Evolutionary conservation across 1,140 invertebrate genomes (phyloP), one percentile per base, ranked within the genome.

Genomic region (Drosophila varians): DNA sequence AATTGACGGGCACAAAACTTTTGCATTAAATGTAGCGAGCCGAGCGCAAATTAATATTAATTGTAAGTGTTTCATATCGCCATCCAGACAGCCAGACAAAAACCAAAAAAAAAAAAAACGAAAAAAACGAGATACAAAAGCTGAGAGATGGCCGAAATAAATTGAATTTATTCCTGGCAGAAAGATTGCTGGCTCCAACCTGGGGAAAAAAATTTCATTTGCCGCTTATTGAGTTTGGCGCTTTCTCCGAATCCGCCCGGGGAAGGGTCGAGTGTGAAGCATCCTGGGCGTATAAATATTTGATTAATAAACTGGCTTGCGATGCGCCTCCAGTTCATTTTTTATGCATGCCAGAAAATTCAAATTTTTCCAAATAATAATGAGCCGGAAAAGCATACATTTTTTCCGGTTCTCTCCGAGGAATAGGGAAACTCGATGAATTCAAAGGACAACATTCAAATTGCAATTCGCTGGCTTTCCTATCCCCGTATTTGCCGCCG

Each of bases 21-120:
- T 83, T 48, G 65, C 73, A 83, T 86, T 86, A 68, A 73, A 72
- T 66, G 54, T 55, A 45, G 66, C 52, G 55, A 40, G 42, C 43
- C 7, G 26, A 51, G 72, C 36, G 36, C 34, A 80, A 87, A 86
- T 86, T 74, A 86, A 77, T 87, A 86, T 86, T 86, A 86, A 86
- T 86, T 77, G 80, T 62, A 16, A 61, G 40, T 70, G 60, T 79
- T 74, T 23, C 74, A 74, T 61, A 64, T 74, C 54, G 75, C 52
- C 49, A 66, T 71, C 51, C 56, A 48, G 55, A 70, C 66, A 68
- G 66, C 48, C 51, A 55, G 62, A 25, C 42, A 64, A 53, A 49
- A 45, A 31, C 28, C 28, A 11, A 31, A 3, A 31, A 31, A n/a
- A 31, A 3, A 11, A 2, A 11, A 36, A 54, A n/a, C n/a, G 69